Percentiles rank a stretch among this genome's conserved stretches.
phyloP scores from a whole-genome alignment of 1,140 invertebrate genomes.

The Steinernema khuongi region DNA sequence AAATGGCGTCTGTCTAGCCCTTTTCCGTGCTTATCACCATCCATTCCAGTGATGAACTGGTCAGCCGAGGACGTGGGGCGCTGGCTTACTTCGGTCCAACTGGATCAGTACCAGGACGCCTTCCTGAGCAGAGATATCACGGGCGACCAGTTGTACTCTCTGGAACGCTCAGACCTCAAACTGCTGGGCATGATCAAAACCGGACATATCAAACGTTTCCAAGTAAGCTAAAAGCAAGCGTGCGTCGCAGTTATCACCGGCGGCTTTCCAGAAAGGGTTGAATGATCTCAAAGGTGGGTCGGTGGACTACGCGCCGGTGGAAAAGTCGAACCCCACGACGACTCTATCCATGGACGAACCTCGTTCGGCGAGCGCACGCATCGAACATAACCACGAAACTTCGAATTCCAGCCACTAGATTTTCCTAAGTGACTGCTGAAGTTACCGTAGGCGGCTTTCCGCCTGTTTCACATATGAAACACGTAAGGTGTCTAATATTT shows the following conservation, averaged over 20 bases:
- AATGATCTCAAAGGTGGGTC: conserved; percentile 17
- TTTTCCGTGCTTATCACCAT: background rate
- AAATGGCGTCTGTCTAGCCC: conserved; percentile 15
- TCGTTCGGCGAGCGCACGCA: conserved; percentile 19
- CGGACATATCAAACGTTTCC: conserved; percentile 85
- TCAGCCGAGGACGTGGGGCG: conserved; percentile 64
- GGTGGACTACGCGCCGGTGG: conserved; percentile 2
- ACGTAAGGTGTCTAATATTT: background rate
- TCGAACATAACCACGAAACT: conserved; percentile 17
- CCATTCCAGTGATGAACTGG: conserved; percentile 61
- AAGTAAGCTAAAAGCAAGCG: conserved; percentile 55
- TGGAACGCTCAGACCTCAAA: conserved; percentile 69
- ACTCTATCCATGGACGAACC: conserved; percentile 17
- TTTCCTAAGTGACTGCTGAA: background rate
- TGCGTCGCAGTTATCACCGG: background rate
- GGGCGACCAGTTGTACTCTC: conserved; percentile 76
- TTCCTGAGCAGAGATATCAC: conserved; percentile 84
- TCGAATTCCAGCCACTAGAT: background rate
- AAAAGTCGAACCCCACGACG: background rate
- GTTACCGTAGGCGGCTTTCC: background rate
- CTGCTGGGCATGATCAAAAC: conserved; percentile 85
- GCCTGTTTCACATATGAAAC: background rate
- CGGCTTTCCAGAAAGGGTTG: conserved; percentile 3
- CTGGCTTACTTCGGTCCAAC: conserved; percentile 80
- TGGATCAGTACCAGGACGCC: conserved; percentile 73